Percentiles rank a stretch among this genome's conserved stretches.
Evolutionary conservation across 2,113 vertebrate genomes (phyloP).

Genomic region (Monopterus albus): DNA sequence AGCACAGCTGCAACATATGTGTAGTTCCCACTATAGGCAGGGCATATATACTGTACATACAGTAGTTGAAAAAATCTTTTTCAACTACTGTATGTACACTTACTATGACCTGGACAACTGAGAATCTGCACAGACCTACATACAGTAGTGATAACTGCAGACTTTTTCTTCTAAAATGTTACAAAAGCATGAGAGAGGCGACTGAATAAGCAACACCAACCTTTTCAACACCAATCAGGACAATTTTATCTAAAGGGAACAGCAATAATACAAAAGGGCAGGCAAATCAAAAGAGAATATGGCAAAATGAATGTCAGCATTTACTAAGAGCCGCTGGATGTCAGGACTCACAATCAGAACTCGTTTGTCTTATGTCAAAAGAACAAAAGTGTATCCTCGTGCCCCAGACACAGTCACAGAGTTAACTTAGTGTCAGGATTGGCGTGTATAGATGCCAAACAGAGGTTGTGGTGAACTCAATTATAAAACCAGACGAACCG

Average conservation of each 20-base stretch:
- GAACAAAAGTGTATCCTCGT: neutral
- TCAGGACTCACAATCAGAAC: slow-evolving; percentile 2
- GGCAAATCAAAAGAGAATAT: neutral
- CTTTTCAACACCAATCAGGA: neutral
- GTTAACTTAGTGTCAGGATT: too few species aligned
- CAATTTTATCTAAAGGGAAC: neutral
- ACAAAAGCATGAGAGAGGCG: slow-evolving; percentile 13
- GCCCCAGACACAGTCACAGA: slow-evolving; percentile 22
- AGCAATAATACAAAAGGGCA: neutral
- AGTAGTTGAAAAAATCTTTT: too few species aligned
- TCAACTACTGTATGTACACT: too few species aligned
- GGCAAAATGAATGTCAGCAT: slow-evolving; percentile 6
- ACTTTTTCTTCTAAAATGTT: slow-evolving; percentile 22
- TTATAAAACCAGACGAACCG: too few species aligned
- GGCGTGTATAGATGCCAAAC: too few species aligned
- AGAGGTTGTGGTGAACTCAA: too few species aligned
- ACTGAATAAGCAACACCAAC: neutral
- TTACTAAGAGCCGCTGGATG: neutral
- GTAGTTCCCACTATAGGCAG: slow-evolving; percentile 33
- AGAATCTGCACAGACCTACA: too few species aligned
- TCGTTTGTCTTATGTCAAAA: slow-evolving; percentile 16
- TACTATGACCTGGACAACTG: too few species aligned
- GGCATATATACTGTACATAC: too few species aligned
- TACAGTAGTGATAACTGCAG: neutral
- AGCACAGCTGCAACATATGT: slow-evolving; percentile 13